phyloP scores from a whole-genome alignment of 2,888 invertebrate species.

The Galeruca laticollis region DNA sequence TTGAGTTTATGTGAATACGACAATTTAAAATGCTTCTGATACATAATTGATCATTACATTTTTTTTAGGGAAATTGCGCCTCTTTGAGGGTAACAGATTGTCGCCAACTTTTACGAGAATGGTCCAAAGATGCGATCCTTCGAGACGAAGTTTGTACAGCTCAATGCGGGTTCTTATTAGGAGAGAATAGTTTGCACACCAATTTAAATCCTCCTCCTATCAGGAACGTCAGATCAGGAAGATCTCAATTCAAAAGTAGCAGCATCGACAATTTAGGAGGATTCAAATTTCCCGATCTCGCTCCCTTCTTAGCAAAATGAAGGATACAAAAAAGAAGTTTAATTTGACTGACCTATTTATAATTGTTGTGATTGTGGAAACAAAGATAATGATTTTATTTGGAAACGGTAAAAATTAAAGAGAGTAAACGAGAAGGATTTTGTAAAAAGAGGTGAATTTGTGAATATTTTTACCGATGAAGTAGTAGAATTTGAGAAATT shows the following conservation, averaged over 20 bases:
- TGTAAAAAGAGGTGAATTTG: no score
- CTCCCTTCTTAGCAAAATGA: slow-evolving; percentile 72
- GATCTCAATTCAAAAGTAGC: slow-evolving; percentile 52
- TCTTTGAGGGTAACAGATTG: slow-evolving; percentile 91
- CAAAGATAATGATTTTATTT: neutral
- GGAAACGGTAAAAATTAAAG: neutral
- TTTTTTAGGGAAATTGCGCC: slow-evolving; percentile 85
- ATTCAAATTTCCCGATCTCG: slow-evolving; percentile 83
- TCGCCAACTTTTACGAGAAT: slow-evolving; percentile 83
- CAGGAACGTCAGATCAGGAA: slow-evolving; percentile 49
- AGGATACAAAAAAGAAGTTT: neutral
- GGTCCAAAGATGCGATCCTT: slow-evolving; percentile 84
- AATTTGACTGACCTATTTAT: slow-evolving; percentile 35
- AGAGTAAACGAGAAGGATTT: no score
- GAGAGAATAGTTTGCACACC: slow-evolving; percentile 59
- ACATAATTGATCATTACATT: no score
- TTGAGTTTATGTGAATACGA: no score
- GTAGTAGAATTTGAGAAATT: no score
- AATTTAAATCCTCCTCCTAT: slow-evolving; percentile 62
- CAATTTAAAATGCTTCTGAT: no score
- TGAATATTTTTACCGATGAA: no score
- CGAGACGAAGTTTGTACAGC: slow-evolving; percentile 91
- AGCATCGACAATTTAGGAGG: slow-evolving; percentile 68
- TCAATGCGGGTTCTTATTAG: slow-evolving; percentile 84
- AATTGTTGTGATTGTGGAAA: slow-evolving; percentile 7